Evolutionary conservation across 2,797 vertebrate species (phyloP).

Genomic region (Hippoglossus hippoglossus): DNA sequence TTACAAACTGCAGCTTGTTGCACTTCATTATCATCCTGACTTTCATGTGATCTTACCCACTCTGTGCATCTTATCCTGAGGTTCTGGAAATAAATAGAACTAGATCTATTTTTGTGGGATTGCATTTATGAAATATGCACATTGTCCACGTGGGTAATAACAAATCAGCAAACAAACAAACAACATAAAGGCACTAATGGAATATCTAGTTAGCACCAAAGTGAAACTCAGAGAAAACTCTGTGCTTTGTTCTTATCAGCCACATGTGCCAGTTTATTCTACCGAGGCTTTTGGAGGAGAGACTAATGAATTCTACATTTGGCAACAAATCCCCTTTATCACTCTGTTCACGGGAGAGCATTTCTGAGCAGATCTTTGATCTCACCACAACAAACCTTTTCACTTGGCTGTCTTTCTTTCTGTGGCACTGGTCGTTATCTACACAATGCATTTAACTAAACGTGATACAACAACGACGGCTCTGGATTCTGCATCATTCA

Average conservation of each 20-base stretch:
- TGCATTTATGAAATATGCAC: slow-evolving; percentile 16
- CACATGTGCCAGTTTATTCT: slow-evolving; percentile 33
- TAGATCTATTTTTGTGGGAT: slow-evolving; percentile 23
- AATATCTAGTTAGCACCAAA: slow-evolving; percentile 32
- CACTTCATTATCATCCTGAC: slow-evolving; percentile 3
- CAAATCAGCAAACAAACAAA: slow-evolving; percentile 15
- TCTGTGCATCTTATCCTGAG: background rate
- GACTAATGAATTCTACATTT: slow-evolving; percentile 53
- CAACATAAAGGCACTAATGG: slow-evolving; percentile 25
- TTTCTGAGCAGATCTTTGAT: slow-evolving; percentile 22
- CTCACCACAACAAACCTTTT: slow-evolving; percentile 28
- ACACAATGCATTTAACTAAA: background rate
- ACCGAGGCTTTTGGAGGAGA: slow-evolving; percentile 50
- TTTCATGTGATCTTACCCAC: slow-evolving; percentile 7
- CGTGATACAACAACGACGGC: background rate
- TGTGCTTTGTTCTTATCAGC: slow-evolving; percentile 41
- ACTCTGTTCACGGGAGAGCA: background rate
- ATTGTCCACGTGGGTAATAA: slow-evolving; percentile 20
- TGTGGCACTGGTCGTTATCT: slow-evolving; percentile 13
- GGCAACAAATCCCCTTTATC: slow-evolving; percentile 37
- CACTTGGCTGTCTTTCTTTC: background rate
- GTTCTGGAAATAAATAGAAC: slow-evolving; percentile 24
- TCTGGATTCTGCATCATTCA: slow-evolving; percentile 3
- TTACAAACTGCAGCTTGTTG: background rate
- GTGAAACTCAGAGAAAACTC: slow-evolving; percentile 36